A percentile compares a stretch with the other conserved stretches of the same genome.
phyloP scores from a whole-genome alignment of 2,888 invertebrate species.

The Eupithecia insigniata region DNA sequence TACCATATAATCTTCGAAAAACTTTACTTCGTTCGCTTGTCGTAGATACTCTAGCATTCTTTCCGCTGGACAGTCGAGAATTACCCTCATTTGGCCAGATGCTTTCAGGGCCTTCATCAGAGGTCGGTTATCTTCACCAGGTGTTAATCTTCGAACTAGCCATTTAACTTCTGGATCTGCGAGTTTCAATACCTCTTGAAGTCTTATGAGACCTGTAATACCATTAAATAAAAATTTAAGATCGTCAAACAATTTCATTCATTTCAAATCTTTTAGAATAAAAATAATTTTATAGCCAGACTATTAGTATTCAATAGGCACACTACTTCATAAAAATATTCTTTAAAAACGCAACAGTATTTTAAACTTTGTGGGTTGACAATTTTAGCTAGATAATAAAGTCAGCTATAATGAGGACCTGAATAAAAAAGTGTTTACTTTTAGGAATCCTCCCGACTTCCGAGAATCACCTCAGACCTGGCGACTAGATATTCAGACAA shows the following conservation, averaged over 20 bases:
- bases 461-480: no score
- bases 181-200: conserved; percentile 91
- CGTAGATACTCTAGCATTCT: conserved; percentile 86
- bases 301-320: not conserved
- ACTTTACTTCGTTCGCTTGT: conserved; percentile 92
- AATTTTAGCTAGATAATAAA: not conserved
- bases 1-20: conserved; percentile 92
- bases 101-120: conserved; percentile 90
- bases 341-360: not conserved
- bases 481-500: no score
- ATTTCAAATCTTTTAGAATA: not conserved
- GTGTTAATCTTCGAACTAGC: conserved; percentile 86
- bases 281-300: not conserved
- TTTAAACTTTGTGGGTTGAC: not conserved
- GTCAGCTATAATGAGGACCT: not conserved
- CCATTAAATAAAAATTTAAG: not conserved
- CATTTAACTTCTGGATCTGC: conserved; percentile 88
- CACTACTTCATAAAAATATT: not conserved
- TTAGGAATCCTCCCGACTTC: not conserved
- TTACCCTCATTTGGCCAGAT: conserved; percentile 87
- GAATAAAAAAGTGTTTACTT: not conserved
- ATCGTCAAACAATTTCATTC: not conserved
- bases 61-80: conserved; percentile 90
- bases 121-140: conserved; percentile 84
- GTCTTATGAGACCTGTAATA: conserved; percentile 86